Evolutionary conservation across 2,113 vertebrate species (phyloP), one percentile per base, ranked within the genome.

Genomic region (Amphilophus citrinellus): DNA sequence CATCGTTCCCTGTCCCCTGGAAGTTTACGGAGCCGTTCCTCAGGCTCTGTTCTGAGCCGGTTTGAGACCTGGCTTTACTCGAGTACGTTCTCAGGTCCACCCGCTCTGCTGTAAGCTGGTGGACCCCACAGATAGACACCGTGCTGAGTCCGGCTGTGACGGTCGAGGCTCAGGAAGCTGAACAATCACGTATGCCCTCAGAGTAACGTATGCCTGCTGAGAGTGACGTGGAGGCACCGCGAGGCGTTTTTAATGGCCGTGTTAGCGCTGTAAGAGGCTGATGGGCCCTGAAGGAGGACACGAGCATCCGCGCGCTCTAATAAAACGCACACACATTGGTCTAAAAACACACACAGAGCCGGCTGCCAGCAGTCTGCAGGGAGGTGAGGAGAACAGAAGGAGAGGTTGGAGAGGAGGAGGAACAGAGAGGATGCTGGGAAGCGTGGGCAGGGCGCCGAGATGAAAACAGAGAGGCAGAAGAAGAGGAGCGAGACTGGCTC

Each of bases 331-430:
- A 5, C 61, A 7, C 27, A 0, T 11, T 15, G 4, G 15, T 15
- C 14, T 15, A 6, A 9, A 9, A 8, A 1, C 13, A 15, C 2
- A 0, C 27, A 18, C 2, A 0, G 35, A 37, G 37, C 37, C 37
- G 8, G 37, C 75, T 87, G 87, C 84, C 87, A 87, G 79, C 82
- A 77, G 82, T 87, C 81, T 77, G 87, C 81, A 42, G 84, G 84
- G 87, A 77, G 86, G 84, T 76, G 76, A 86, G 66, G 66, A 82
- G 66, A 91, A 80, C 89, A 88, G 89, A 88, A 84, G 83, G 89
- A 86, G 86, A 88, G 88, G 82, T 83, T 61, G 79, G 65, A 39
- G 84, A 80, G 47, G 82, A 87, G 88, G 83, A 80, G 30, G 71
- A 91, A 50, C 82, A 75, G 66, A 84, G 84, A 87, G 82, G 53